These are phyloP conservation scores for Allophyes oxyacanthae DNA, from an alignment of 2,888 invertebrate genomes.

Conservation along the genomic window DNA sequence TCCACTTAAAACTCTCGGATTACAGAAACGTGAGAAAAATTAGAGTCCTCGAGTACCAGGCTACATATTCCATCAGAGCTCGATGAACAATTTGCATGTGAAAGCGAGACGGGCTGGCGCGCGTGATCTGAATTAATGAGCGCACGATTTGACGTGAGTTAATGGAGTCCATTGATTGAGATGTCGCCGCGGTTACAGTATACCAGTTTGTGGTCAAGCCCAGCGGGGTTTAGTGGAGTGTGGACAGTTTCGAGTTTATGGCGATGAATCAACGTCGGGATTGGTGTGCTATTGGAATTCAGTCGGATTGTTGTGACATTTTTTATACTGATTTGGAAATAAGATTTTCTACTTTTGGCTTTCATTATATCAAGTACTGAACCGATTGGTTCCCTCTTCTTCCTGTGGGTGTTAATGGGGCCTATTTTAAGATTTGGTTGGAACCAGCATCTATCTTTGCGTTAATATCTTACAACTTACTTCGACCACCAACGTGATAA, in stretches of 20 bases:
- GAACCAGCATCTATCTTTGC: too few relatives aligned
- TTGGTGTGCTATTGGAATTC: too few relatives aligned
- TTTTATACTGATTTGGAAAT: not conserved
- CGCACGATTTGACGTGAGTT: conserved; percentile 43
- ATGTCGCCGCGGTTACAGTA: conserved; percentile 34
- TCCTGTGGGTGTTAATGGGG: too few relatives aligned
- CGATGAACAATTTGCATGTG: conserved; percentile 59
- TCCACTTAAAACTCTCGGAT: conserved; percentile 33
- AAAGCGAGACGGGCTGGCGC: conserved; percentile 49
- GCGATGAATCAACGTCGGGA: conserved; percentile 32
- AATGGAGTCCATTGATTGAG: conserved; percentile 54
- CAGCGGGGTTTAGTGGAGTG: conserved; percentile 10
- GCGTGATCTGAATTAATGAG: conserved; percentile 53
- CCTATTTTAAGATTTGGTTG: too few relatives aligned
- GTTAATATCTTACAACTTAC: too few relatives aligned
- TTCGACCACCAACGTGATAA: too few relatives aligned
- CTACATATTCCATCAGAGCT: conserved; percentile 44
- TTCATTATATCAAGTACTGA: too few relatives aligned
- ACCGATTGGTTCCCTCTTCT: too few relatives aligned
- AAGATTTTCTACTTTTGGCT: too few relatives aligned
- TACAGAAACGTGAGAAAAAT: conserved; percentile 40
- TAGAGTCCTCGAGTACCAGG: conserved; percentile 20
- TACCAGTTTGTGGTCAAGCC: conserved; percentile 41
- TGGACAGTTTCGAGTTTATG: conserved; percentile 12
- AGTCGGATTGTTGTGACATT: not conserved